Evolutionary conservation across 37 sponge, comb jelly and placozoan genomes (phyloP).

Genomic region (Diacarnus erythraeanus): DNA sequence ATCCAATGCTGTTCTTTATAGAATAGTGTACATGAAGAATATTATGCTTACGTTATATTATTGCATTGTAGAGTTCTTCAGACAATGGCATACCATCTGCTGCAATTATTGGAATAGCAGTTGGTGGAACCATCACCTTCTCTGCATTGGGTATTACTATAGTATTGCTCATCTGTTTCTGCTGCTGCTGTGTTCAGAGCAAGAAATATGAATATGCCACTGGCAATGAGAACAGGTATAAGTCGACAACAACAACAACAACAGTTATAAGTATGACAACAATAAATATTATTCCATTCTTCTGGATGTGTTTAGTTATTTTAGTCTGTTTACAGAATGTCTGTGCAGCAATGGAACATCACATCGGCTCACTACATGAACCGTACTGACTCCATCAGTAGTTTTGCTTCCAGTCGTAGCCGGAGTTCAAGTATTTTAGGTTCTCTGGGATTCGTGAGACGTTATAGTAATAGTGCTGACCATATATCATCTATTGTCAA

Average conservation of each 20-base stretch:
- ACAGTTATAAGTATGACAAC: too few relatives aligned
- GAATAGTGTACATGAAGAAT: too few relatives aligned
- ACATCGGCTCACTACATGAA: slow-evolving; percentile 38
- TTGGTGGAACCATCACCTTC: slow-evolving; percentile 27
- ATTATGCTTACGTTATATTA: too few relatives aligned
- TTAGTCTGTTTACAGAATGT: slow-evolving; percentile 3
- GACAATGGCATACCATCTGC: background rate
- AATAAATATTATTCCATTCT: background rate
- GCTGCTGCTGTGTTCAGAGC: slow-evolving; percentile 49
- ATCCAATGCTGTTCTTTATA: too few relatives aligned
- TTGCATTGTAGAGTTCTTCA: too few relatives aligned
- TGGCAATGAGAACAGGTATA: slow-evolving; percentile 32
- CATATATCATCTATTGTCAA: slow-evolving; percentile 1
- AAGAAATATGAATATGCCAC: slow-evolving; percentile 40
- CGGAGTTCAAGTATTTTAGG: slow-evolving; percentile 49
- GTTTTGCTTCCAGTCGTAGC: slow-evolving; percentile 18
- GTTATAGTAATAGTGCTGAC: slow-evolving; percentile 15
- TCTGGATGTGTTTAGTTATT: background rate
- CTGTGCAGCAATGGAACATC: slow-evolving; percentile 34
- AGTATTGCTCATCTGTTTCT: slow-evolving; percentile 18
- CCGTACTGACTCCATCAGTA: slow-evolving; percentile 4
- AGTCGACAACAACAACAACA: too few relatives aligned
- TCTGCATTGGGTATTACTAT: slow-evolving; percentile 8
- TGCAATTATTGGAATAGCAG: slow-evolving; percentile 1
- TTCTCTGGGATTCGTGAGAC: slow-evolving; percentile 35